Evolutionary conservation across 1,140 invertebrate genomes (phyloP), one percentile per base, ranked within the genome.

Genomic region (Aphis gossypii): DNA sequence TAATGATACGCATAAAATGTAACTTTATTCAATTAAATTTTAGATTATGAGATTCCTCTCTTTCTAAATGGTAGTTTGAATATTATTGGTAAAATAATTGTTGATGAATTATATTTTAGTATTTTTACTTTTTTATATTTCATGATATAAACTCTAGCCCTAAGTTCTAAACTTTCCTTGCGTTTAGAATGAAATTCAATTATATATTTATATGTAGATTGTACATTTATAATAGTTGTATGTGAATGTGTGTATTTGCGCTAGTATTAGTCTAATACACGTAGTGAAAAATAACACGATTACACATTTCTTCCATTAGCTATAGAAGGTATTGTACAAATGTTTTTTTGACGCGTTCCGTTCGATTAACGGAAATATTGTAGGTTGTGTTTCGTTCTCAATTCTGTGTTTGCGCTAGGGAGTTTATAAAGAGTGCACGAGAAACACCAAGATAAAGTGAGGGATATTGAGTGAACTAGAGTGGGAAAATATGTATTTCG

Each of bases 301-400:
- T 68, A 68, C 60, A 68, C 30, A 68, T 68, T 68, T 68, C 14
- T 68, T 68, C 60, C 60, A 68, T 68, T 68, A 68, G n/a, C 60
- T 30, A 18, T n/a, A 18, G 38, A 2, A 41, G 18, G 30, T n/a
- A n/a, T 11, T 35, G 30, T 76, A n/a, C 60, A 76, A 76, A 76
- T 76, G 60, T 76, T n/a, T 76, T 76, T 76, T 76, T 76, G 60
- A 76, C n/a, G 60, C 60, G n/a, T 76, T 76, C 60, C 60, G 30
- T n/a, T 76, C 60, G 60, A 76, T 76, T 76, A n/a, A 76, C 30
- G 30, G 30, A n/a, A 76, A 76, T 76, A 76, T 76, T n/a, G n/a
- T n/a, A 14, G 60, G 14, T 35, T n/a, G 60, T n/a, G 60, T n/a
- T 76, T 76, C 18, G 30, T 76, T n/a, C 60, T 76, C 14, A n/a